Evolutionary conservation across 2,888 invertebrate genomes (phyloP), one percentile per base, ranked within the genome.

Genomic region (Neria commutata): DNA sequence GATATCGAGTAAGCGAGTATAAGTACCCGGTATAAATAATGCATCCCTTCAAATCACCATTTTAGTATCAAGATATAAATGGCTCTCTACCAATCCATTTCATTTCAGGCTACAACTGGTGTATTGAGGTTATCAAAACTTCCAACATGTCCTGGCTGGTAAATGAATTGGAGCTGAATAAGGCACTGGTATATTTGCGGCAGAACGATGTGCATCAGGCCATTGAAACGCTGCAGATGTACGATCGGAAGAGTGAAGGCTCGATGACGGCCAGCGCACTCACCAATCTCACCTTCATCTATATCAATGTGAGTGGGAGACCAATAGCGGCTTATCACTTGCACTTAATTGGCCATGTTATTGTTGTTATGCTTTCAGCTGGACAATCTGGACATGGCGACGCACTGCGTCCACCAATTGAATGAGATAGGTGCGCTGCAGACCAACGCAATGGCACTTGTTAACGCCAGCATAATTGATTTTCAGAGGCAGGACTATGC

Each of bases 51-150:
- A n/a, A n/a, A n/a, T n/a, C n/a, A n/a, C n/a, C n/a, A n/a, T n/a
- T n/a, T n/a, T n/a, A n/a, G n/a, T n/a, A n/a, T n/a, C n/a, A n/a
- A n/a, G n/a, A n/a, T n/a, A n/a, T n/a, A n/a, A n/a, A n/a, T n/a
- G n/a, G n/a, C n/a, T n/a, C n/a, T n/a, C n/a, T n/a, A 52, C 19
- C 5, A 29, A 29, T 37, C n/a, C n/a, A n/a, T 4, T 37, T 6
- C 37, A n/a, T 14, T n/a, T 1, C 29, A 79, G 79, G 81, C 2
- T 87, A 87, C 67, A 85, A 83, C 67, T 96, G 96, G 97, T 98
- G 98, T 81, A 93, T 97, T 54, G 95, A 96, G 69, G 89, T 92
- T 21, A 91, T 98, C 52, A 94, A 95, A 77, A 90, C 91, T 48
- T 95, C 97, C n/a, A 89, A 88, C 77, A 92, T 91, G 72, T 87